A percentile compares a stretch with the other conserved stretches of the same genome.
phyloP scores from a whole-genome alignment of 2,113 vertebrate species.

The Lynx canadensis region DNA sequence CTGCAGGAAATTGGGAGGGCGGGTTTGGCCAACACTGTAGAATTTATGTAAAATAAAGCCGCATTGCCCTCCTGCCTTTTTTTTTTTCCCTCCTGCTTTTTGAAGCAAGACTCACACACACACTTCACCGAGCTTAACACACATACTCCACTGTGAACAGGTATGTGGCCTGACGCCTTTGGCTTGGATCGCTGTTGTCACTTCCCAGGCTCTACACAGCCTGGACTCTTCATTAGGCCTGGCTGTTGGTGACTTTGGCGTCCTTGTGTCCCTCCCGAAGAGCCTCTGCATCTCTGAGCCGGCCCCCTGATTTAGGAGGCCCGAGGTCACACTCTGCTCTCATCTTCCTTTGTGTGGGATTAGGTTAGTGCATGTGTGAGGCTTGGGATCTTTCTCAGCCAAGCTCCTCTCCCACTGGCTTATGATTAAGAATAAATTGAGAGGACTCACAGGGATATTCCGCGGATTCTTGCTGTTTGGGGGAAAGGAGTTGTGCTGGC shows the following conservation, averaged over 20 bases:
- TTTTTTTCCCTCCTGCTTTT: not conserved
- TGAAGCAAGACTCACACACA: not conserved
- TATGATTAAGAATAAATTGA: conserved; percentile 75
- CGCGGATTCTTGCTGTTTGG: conserved; percentile 65
- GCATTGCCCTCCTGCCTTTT: not conserved
- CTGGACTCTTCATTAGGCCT: not conserved
- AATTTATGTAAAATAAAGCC: not conserved
- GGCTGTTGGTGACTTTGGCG: not conserved
- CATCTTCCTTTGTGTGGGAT: conserved; percentile 47
- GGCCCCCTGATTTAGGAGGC: conserved; percentile 19
- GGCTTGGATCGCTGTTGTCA: not conserved
- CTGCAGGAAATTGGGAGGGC: not conserved
- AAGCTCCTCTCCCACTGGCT: conserved; percentile 19
- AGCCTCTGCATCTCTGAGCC: not conserved
- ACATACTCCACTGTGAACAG: not conserved
- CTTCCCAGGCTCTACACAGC: not conserved
- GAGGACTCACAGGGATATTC: conserved; percentile 46
- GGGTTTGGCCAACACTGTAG: not conserved
- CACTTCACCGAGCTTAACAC: not conserved
- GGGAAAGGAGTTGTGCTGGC: conserved; percentile 61
- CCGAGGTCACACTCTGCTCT: not conserved
- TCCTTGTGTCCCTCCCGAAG: not conserved
- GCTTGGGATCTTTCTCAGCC: not conserved
- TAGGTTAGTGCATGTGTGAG: conserved; percentile 27
- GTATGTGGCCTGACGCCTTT: not conserved